Evolutionary conservation across 2,888 invertebrate species (phyloP).

Genomic region (Scaptomyza reducta): DNA sequence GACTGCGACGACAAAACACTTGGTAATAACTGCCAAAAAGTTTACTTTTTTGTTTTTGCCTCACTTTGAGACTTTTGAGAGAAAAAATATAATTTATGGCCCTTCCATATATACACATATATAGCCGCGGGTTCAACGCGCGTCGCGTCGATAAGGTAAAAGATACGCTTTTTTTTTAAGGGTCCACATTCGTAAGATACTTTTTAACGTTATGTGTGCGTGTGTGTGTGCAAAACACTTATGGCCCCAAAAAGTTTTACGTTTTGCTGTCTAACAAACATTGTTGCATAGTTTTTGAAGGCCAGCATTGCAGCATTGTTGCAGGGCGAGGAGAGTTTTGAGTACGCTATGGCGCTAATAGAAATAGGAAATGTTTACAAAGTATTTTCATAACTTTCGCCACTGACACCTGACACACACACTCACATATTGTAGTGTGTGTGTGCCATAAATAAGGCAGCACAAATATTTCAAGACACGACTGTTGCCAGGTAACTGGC

Average conservation of each 20-base stretch:
- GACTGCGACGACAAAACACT: slow-evolving; percentile 76
- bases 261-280: slow-evolving; percentile 67
- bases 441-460: slow-evolving; percentile 68
- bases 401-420: slow-evolving; percentile 80
- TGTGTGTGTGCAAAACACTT: slow-evolving; percentile 59
- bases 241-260: slow-evolving; percentile 71
- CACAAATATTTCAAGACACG: slow-evolving; percentile 64
- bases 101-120: slow-evolving; percentile 37
- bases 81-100: slow-evolving; percentile 82
- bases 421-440: slow-evolving; percentile 26
- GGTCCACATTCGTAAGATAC: slow-evolving; percentile 29
- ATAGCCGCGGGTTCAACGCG: slow-evolving; percentile 69
- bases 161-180: slow-evolving; percentile 55
- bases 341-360: slow-evolving; percentile 63
- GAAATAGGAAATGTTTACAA: slow-evolving; percentile 83
- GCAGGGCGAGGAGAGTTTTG: slow-evolving; percentile 8
- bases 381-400: slow-evolving; percentile 84
- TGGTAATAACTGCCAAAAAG: slow-evolving; percentile 80
- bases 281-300: slow-evolving; percentile 77
- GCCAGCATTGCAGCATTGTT: slow-evolving; percentile 52
- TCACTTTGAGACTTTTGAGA: slow-evolving; percentile 59
- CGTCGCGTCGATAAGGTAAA: slow-evolving; percentile 70
- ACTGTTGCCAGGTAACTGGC: slow-evolving; percentile 58
- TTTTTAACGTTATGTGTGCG: slow-evolving; percentile 28
- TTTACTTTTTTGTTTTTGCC: slow-evolving; percentile 61